Percentiles rank a stretch among this genome's conserved stretches.
Evolutionary conservation across 2,797 vertebrate species (phyloP).

Genomic region (Sebastes hopkinsi): DNA sequence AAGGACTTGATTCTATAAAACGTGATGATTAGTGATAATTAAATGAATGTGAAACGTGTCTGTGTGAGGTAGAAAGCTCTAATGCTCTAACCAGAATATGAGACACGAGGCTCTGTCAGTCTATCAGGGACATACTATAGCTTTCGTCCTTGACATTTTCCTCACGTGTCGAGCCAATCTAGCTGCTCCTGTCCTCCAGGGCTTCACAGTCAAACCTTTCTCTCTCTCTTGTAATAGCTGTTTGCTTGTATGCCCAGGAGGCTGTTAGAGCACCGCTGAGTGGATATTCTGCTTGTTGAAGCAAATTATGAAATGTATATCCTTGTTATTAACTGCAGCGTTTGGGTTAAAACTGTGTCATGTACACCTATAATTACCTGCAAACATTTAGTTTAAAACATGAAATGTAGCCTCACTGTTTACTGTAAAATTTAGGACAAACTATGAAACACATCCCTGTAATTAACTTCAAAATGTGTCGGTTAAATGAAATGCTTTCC

Average conservation of each 20-base stretch:
- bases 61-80: too few relatives aligned
- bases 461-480: conserved; percentile 41
- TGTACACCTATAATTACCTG: conserved; percentile 39
- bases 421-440: conserved; percentile 13
- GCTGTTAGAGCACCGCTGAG: background rate
- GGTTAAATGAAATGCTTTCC: conserved; percentile 2
- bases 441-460: conserved; percentile 39
- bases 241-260: background rate
- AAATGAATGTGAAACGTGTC: background rate
- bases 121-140: background rate
- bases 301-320: conserved; percentile 49
- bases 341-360: conserved; percentile 41
- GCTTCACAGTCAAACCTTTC: background rate
- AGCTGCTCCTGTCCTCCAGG: background rate
- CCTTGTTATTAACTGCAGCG: conserved; percentile 41
- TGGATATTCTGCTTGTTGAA: conserved; percentile 31
- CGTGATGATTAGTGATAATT: background rate
- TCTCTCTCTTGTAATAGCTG: conserved; percentile 9
- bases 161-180: background rate
- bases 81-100: too few relatives aligned
- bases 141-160: background rate
- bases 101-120: background rate
- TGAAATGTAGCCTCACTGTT: conserved; percentile 1
- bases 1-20: background rate
- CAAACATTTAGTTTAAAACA: conserved; percentile 3